Evolutionary conservation across 2,113 vertebrate genomes (phyloP).

Genomic region (Gasterosteus aculeatus): DNA sequence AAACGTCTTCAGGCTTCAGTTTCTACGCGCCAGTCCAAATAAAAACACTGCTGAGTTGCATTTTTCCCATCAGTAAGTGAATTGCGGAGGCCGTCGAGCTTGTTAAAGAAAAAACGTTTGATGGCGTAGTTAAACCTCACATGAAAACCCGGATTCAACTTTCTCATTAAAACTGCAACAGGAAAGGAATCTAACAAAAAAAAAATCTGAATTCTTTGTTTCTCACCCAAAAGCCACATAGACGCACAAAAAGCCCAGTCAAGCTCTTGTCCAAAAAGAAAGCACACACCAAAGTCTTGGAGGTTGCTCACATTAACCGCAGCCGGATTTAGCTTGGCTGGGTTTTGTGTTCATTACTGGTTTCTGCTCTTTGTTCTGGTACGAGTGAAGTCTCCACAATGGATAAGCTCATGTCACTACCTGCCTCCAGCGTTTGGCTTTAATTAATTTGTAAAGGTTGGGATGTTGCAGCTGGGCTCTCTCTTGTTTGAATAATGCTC

Average conservation of each 20-base stretch:
- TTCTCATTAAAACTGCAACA: background rate
- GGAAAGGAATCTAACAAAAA: background rate
- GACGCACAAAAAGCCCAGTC: background rate
- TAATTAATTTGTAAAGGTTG: conserved; percentile 13
- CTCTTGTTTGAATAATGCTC: conserved; percentile 5
- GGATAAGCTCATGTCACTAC: conserved; percentile 8
- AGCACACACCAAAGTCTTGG: background rate
- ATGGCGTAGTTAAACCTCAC: background rate
- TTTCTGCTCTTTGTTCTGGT: conserved; percentile 19
- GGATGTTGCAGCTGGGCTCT: background rate
- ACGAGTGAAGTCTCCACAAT: background rate
- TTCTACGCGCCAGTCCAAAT: background rate
- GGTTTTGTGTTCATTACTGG: conserved; percentile 1
- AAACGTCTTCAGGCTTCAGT: too few relatives aligned
- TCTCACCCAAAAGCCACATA: background rate
- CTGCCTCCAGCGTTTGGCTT: background rate
- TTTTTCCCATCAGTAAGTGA: background rate
- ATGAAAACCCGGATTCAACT: background rate
- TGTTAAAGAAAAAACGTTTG: background rate
- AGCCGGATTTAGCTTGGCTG: conserved; percentile 14
- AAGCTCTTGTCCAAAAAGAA: background rate
- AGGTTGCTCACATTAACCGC: background rate
- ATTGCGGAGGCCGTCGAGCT: background rate
- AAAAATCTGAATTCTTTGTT: background rate
- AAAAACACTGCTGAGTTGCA: background rate